Evolutionary conservation across 1,140 invertebrate species (phyloP), one percentile per base, ranked within the genome.

Genomic region (Galleria mellonella): DNA sequence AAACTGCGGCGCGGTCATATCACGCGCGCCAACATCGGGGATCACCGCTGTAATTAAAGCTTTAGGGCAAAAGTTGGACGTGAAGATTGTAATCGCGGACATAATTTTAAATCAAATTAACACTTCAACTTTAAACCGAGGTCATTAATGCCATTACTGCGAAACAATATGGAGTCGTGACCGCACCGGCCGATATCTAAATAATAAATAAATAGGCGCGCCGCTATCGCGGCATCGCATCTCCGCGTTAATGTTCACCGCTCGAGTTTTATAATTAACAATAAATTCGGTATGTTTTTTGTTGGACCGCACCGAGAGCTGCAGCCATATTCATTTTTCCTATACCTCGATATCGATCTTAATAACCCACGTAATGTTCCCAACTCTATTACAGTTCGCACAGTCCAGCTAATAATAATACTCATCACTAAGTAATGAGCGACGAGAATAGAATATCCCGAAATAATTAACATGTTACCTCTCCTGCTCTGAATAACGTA

Each of bases 91-190:
- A 72, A 83, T 85, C 78, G 58, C 50, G 56, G 55, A 61, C 70
- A 78, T 85, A 83, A 83, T 83, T 85, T 85, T 79, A 83, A 85
- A 82, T 83, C 77, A 82, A 85, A 85, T 85, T 85, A 85, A 85
- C 82, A 83, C 82, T 85, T 85, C 78, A 82, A 85, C 76, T 85
- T 83, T 82, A 75, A 82, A 74, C 71, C 74, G 78, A 76, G 82
- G 78, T 82, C 78, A 79, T 84, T 82, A 83, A 77, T 79, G 81
- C 61, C 72, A 82, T 82, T 83, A 82, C 66, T 61, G 55, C 73
- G 73, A 82, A 83, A 82, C 77, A 83, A 83, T 81, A 82, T 76
- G 76, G 68, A 79, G 72, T 85, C 82, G 78, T 85, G 82, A 85
- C 82, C 78, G 77, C 70, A 49, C 55, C 66, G 68, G 64, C 75